Evolutionary conservation across 2,113 vertebrate species (phyloP).

Genomic region (Podilymbus podiceps): DNA sequence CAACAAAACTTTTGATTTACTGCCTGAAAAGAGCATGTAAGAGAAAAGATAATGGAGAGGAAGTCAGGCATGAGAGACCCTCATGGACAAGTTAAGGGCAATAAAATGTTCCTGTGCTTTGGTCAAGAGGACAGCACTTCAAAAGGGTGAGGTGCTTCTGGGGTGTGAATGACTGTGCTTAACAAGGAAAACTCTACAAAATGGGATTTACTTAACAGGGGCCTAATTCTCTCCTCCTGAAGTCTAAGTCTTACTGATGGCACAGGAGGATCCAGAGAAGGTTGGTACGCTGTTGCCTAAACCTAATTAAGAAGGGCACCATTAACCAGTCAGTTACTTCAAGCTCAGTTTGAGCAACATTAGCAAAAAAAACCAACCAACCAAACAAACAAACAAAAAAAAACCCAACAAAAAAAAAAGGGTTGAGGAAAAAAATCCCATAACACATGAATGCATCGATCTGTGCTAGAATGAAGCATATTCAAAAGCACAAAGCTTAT

Average conservation of each 20-base stretch:
- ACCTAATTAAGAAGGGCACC: not conserved
- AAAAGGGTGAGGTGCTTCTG: not conserved
- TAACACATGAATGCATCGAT: not conserved
- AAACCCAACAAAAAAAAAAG: not conserved
- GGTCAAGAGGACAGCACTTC: not conserved
- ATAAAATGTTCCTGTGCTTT: not conserved
- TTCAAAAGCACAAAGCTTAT: not conserved
- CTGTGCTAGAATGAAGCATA: not conserved
- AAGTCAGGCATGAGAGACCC: not conserved
- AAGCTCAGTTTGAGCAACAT: not conserved
- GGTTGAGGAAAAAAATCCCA: not conserved
- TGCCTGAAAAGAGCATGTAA: not conserved
- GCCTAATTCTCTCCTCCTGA: not conserved
- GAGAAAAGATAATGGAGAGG: not conserved
- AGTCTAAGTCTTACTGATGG: not conserved
- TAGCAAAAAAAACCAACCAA: not conserved
- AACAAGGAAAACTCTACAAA: not conserved
- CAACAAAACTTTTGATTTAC: not conserved
- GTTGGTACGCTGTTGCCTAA: not conserved
- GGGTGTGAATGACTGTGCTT: not conserved
- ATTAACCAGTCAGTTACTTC: not conserved
- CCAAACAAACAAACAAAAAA: no score
- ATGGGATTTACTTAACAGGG: not conserved
- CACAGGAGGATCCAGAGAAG: not conserved
- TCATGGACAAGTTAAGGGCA: not conserved